phyloP scores from a whole-genome alignment of 1,140 invertebrate genomes.

The Phortica variegata region DNA sequence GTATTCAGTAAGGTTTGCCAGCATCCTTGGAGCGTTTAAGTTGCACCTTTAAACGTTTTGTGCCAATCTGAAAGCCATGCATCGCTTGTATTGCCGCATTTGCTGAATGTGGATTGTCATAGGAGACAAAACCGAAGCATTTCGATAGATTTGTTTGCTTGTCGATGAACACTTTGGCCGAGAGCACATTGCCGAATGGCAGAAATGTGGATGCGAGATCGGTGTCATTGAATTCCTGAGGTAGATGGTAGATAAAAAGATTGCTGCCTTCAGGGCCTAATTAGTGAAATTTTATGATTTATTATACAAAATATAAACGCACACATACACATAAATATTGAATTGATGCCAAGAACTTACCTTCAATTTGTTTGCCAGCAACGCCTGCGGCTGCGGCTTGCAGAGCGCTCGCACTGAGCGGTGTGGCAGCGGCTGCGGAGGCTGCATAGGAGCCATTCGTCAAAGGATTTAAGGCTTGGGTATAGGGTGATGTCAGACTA shows the following conservation, averaged over 20 bases:
- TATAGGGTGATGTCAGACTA: constrained; percentile 27
- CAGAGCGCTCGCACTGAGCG: constrained; percentile 36
- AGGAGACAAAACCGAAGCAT: constrained; percentile 98
- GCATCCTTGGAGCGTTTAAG: constrained; percentile 93
- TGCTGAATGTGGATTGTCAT: constrained; percentile 89
- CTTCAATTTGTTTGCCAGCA: constrained; percentile 54
- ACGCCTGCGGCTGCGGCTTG: constrained; percentile 48
- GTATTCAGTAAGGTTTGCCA: constrained; percentile 74
- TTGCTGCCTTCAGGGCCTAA: constrained; percentile 93
- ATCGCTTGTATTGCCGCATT: constrained; percentile 94
- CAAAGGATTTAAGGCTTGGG: constrained; percentile 37
- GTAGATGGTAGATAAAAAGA: constrained; percentile 98
- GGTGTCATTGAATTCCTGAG: constrained; percentile 94
- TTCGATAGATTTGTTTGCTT: constrained; percentile 98
- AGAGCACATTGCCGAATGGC: constrained; percentile 95
- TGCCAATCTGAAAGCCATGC: constrained; percentile 97
- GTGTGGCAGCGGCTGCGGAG: constrained; percentile 27
- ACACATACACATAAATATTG: neutral
- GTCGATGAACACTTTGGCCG: constrained; percentile 99
- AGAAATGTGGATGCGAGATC: constrained; percentile 93
- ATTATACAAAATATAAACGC: neutral
- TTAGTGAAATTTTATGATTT: neutral
- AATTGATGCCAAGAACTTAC: constrained; percentile 18
- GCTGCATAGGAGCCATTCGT: constrained; percentile 34
- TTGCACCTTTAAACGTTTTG: constrained; percentile 96